phyloP scores from a whole-genome alignment of 2,113 vertebrate genomes.

The Pandion haliaetus region DNA sequence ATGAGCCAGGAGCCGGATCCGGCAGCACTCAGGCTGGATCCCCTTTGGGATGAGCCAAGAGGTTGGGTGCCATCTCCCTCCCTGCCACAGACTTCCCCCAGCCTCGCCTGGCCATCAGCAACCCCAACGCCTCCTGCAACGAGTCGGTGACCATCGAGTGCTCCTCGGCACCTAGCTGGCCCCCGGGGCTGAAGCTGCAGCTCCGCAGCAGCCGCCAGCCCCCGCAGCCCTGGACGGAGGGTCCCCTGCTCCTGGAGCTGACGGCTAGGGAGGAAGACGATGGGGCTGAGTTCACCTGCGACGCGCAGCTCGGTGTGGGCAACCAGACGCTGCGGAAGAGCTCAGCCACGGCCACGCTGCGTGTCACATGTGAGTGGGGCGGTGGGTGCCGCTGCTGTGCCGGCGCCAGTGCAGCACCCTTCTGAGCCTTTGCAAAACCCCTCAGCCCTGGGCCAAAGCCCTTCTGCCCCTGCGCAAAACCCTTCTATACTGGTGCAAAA shows the following conservation, averaged over 20 bases:
- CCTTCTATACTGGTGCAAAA: neutral
- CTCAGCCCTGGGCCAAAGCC: too few species aligned
- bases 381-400: too few species aligned
- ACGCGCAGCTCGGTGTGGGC: neutral
- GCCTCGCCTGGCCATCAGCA: neutral
- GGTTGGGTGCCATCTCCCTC: too few species aligned
- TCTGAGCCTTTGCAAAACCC: neutral
- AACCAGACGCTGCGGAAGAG: neutral
- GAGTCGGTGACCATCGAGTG: neutral
- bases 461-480: too few species aligned
- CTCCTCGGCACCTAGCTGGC: neutral
- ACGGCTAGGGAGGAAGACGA: neutral
- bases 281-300: neutral
- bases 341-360: neutral
- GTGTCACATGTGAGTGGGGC: neutral
- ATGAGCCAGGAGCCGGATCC: neutral
- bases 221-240: neutral
- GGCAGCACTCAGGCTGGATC: neutral
- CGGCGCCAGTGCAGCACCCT: neutral
- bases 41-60: neutral
- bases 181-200: neutral
- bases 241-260: neutral
- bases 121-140: neutral
- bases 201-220: fast-evolving
- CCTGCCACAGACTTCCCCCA: neutral